Evolutionary conservation across 1,140 invertebrate genomes (phyloP), one percentile per base, ranked within the genome.

Genomic region (Bombus impatiens): DNA sequence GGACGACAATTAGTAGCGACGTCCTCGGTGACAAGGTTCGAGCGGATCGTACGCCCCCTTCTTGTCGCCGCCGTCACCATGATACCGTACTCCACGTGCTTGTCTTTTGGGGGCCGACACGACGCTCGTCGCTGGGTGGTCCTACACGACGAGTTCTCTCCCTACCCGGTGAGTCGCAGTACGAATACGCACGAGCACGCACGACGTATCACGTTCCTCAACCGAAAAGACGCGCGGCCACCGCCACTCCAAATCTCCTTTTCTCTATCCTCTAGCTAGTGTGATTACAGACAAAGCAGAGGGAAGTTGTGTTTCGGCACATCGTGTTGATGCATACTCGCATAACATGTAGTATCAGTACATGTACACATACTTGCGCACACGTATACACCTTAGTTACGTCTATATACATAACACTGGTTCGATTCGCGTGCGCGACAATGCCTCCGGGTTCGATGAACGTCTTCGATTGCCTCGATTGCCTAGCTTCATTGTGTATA

Each of bases 81-180:
- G 92, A 93, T 92, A 71, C 91, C 92, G 68, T 92, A 91, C 87
- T 89, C 90, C 90, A 92, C 91, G 90, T 93, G 92, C 77, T 86
- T 93, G 85, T 91, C 87, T 84, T 89, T 88, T 57, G 82, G 92
- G 71, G 78, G 89, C 65, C 74, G 87, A 85, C 86, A 90, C 82
- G 88, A 88, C 78, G 85, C 89, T 78, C 92, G 89, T 76, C 87
- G 82, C 35, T 92, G 90, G 91, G 90, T 90, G 71, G 71, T 90
- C 68, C 79, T 88, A 57, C 84, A 88, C 82, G 79, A 87, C 78
- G 81, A 89, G 65, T 85, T 85, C 86, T 91, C 83, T 84, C 82
- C 80, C 86, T 89, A 86, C 75, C 76, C 90, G 90, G 89, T 90
- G 87, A 92, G 89, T 92, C 71, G 78, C 77, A 68, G 79, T 59